Base-by-base conservation (phyloP, 1,140 invertebrate genomes). In the Monochamus saltuarius region DNA sequence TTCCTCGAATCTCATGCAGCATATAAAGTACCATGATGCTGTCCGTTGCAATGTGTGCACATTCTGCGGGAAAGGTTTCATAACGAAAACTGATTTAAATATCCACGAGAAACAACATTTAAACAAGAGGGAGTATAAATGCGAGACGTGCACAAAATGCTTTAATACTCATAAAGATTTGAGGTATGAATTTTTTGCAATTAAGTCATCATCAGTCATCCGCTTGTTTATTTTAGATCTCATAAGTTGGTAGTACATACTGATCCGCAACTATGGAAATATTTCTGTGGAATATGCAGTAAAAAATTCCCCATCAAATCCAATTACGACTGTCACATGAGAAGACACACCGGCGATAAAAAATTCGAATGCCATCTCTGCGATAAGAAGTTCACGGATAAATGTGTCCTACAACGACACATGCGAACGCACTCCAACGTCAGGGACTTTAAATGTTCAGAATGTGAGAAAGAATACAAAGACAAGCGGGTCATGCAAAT, bases 281-380 rank as follows among this genome's bases (percentile, higher is more conserved):
- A 71, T 36, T 64, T 64, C 7, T 77, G 76, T 45, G 50, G 60
- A 11, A 59, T 72, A 43, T 77, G 76, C 61, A 64, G 70, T 19
- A 73, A 75, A 55, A 64, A 56, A 10, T 75, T 76, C 40, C 68
- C 68, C 7, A 70, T 62, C 11, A 70, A 70, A 47, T 62, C 66
- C 2, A 65, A 66, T 35, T 67, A 67, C 35, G 66, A 66, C 49
- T 64, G 59, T 34, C 70, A 72, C 39, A 66, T 72, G 59, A 49
- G 66, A 16, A 14, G 70, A 11, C 70, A 72, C 37, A 66, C 61
- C 16, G 66, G 66, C 0, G 66, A 62, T 22, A 91, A 91, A 47
- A 85, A 88, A 1, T 92, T 92, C 72, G 78, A 81, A 1, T 94
- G 90, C 69, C 79, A 81, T 7, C 80, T 85, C 1, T 94, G 91